Evolutionary conservation across 2,797 vertebrate genomes (phyloP).

Genomic region (Chrysocyon brachyurus): DNA sequence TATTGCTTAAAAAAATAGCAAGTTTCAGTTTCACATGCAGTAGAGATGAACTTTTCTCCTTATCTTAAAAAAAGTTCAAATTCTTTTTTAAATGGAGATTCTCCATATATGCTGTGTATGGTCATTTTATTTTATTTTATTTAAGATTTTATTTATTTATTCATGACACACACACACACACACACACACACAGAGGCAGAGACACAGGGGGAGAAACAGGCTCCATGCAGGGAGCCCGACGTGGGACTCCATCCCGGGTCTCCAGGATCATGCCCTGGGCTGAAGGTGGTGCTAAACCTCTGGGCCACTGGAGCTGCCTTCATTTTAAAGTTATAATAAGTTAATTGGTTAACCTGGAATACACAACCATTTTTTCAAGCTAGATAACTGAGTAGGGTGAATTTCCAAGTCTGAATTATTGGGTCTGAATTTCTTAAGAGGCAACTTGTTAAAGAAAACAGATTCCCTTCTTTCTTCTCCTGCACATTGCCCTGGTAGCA

Average conservation of each 20-base stretch:
- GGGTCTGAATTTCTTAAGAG: constrained; percentile 40
- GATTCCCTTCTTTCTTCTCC: constrained; percentile 49
- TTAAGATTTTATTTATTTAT: too few relatives aligned
- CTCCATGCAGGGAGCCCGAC: too few relatives aligned
- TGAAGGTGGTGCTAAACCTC: too few relatives aligned
- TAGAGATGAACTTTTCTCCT: neutral
- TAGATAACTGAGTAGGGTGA: neutral
- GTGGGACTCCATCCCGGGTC: too few relatives aligned
- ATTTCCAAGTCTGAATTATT: constrained; percentile 14
- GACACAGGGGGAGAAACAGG: too few relatives aligned
- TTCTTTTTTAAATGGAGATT: neutral
- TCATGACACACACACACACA: too few relatives aligned
- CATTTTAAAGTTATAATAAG: constrained; percentile 18
- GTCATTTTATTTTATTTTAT: neutral
- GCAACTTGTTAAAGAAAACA: constrained; percentile 66
- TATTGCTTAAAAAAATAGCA: neutral
- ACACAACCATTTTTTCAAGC: neutral
- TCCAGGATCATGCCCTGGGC: too few relatives aligned
- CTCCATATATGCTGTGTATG: neutral
- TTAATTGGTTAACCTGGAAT: neutral
- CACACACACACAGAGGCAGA: too few relatives aligned
- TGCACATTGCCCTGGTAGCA: constrained; percentile 31
- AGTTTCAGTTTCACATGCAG: neutral
- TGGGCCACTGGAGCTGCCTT: too few relatives aligned
- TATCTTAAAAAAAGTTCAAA: neutral